Evolutionary conservation across 2,113 vertebrate species (phyloP).

Genomic region (Progne subis): DNA sequence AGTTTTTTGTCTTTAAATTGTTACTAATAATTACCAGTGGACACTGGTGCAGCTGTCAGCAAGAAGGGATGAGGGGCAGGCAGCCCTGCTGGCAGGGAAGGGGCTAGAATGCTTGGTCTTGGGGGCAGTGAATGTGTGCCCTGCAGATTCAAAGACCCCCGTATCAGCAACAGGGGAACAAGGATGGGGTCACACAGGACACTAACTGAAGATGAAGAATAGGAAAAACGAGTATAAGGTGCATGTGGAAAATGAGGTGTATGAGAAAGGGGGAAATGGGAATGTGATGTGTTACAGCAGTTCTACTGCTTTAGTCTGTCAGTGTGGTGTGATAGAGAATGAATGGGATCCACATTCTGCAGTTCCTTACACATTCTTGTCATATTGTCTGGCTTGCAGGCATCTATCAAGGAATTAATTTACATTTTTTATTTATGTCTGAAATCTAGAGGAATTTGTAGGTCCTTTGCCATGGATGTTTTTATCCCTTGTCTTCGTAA

Average conservation of each 20-base stretch:
- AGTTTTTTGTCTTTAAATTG: not conserved
- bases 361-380: not conserved
- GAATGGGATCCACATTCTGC: not conserved
- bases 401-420: constrained; percentile 10
- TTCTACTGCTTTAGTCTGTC: not conserved
- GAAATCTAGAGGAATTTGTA: constrained; percentile 21
- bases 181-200: not conserved
- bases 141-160: not conserved
- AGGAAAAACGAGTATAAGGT: not conserved
- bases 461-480: not conserved
- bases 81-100: not conserved
- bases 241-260: not conserved
- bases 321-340: not conserved
- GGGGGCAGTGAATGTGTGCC: not conserved
- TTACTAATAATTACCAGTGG: not conserved
- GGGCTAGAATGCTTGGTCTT: not conserved
- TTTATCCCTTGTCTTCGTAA: not conserved
- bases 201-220: not conserved
- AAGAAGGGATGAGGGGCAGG: not conserved
- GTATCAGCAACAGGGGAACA: not conserved
- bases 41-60: not conserved
- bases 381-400: constrained; percentile 7
- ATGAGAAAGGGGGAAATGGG: not conserved
- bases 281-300: not conserved
- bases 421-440: constrained; percentile 14